Base-by-base conservation (phyloP, 2,797 vertebrate species). In the Podargus strigoides region DNA sequence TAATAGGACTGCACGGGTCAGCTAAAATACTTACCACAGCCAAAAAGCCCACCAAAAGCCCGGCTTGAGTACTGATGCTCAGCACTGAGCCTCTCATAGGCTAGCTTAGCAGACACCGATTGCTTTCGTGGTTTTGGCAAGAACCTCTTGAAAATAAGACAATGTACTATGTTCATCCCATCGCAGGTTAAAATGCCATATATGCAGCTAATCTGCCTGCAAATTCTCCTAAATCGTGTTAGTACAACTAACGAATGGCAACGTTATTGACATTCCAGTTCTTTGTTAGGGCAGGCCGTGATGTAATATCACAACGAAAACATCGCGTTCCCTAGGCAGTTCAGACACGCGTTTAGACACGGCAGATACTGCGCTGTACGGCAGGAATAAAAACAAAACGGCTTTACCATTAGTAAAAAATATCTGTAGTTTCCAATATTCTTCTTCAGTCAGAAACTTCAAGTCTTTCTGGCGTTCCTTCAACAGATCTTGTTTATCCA, bases 371-470 rank as follows among this genome's bases (percentile, higher is more conserved):
- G 6, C 26, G 89, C 12, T 91, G 37, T 56, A 90, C 0, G 3
- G 80, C 34, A 86, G 34, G 86, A 58, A 81, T 14, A 76, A 89
- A 90, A 87, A 69, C 21, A 62, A 39, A 93, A 72, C 42, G 12
- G 78, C 56, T 92, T 97, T 98, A 99, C 99, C 99, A 98, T 99
- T 99, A 72, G 99, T 99, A 98, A 99, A 99, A 98, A 99, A 99
- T 96, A 99, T 99, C 96, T 99, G 99, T 66, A 99, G 98, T 86
- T 99, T 99, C 99, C 99, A 99, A 98, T 99, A 99, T 75, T 99
- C 99, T 94, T 99, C 99, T 94, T 99, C 99, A 42, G 99, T 98
- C 32, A 99, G 98, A 95, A 99, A 99, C 97, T 99, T 99, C 93
- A 99, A 98, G 92, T 99, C 99, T 94, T 99, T 99, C 95, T 99